Evolutionary conservation across 2,888 invertebrate genomes (phyloP), one percentile per base, ranked within the genome.

Genomic region (Orthosia gracilis): DNA sequence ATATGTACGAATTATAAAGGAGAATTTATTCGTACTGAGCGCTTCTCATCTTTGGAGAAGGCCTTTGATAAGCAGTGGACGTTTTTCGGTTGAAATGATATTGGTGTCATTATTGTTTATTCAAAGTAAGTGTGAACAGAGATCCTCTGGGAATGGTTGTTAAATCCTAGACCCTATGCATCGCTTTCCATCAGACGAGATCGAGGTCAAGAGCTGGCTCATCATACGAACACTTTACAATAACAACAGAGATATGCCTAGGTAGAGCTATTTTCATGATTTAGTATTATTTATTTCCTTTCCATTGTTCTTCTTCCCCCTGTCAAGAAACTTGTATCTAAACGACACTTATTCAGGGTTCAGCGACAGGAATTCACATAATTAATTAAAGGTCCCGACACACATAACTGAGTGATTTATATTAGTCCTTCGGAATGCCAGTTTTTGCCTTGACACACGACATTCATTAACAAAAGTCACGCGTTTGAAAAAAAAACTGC

Each of bases 371-470:
- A 93, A 96, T 95, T 90, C 90, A 87, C 91, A 92, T 94, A 92
- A 94, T 93, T 92, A 94, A 94, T 95, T 94, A 94, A 84, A 94
- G 93, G 92, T 92, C 92, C 88, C 87, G 91, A 92, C 91, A 90
- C 89, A 90, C 90, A 90, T 88, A 91, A 88, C 92, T 87, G 82
- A 84, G 89, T 93, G 93, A 96, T 95, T 95, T 95, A 96, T 94
- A 91, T 89, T 89, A 82, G 76, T 87, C 86, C 85, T 84, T 76
- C 77, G 83, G 91, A 89, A 92, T 92, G 89, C 88, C 74, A 81
- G 90, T 96, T 96, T 96, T 96, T 96, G 94, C 90, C 69, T 12
- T 78, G 94, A 91, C 95, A 94, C 94, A 93, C 95, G 94, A 91
- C 94, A 89, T 89, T 91, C 92, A 94, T 95, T 95, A 94, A 89